phyloP scores from a whole-genome alignment of 2,113 vertebrate genomes.

The Lepisosteus osseus region DNA sequence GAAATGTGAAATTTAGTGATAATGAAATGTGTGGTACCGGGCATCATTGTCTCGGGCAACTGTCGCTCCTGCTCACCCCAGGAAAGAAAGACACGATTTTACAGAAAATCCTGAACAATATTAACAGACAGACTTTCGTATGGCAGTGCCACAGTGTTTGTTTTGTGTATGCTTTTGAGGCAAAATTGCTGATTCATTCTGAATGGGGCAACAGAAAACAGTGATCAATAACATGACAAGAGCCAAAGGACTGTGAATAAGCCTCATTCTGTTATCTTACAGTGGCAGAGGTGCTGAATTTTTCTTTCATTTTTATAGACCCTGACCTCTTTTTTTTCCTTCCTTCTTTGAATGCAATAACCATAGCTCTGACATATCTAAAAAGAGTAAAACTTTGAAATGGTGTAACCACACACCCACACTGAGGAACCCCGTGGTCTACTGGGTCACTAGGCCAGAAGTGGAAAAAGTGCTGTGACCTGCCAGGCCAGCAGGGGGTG shows the following conservation, averaged over 20 bases:
- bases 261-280: constrained; percentile 42
- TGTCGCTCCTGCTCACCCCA: constrained; percentile 69
- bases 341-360: neutral
- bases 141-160: neutral
- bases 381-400: too few relatives aligned
- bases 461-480: constrained; percentile 34
- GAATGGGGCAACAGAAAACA: too few relatives aligned
- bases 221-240: constrained; percentile 36
- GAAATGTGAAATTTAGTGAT: constrained; percentile 93
- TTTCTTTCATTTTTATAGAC: constrained; percentile 33
- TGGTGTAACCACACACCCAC: neutral
- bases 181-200: too few relatives aligned
- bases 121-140: neutral
- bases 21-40: constrained; percentile 86
- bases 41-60: constrained; percentile 74
- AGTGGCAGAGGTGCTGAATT: constrained; percentile 55
- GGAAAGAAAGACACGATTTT: constrained; percentile 65
- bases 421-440: neutral
- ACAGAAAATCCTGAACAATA: neutral
- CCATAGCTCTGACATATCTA: too few relatives aligned
- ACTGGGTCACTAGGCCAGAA: constrained; percentile 32
- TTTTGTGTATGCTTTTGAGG: too few relatives aligned
- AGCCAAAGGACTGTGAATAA: constrained; percentile 31
- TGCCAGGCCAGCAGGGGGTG: constrained; percentile 89
- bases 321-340: neutral